These are phyloP conservation scores for Medauroidea extradentata DNA, from an alignment of 1,140 invertebrate genomes.

Conservation along the genomic window DNA sequence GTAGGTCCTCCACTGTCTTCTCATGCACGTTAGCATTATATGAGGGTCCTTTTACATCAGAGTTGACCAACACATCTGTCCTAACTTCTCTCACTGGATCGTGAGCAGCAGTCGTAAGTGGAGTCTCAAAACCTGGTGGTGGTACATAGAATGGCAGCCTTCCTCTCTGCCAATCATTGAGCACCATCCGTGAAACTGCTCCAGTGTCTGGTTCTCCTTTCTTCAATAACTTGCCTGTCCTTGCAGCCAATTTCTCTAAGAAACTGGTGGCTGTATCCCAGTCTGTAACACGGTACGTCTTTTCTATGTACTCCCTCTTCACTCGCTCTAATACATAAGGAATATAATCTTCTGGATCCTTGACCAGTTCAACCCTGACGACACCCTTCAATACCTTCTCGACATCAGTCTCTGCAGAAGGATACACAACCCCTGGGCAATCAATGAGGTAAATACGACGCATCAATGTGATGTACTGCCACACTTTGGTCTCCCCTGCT, in stretches of 20 bases:
- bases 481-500: conserved; percentile 98
- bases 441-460: conserved; percentile 96
- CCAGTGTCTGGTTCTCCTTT: conserved; percentile 92
- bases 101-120: conserved; percentile 41
- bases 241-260: conserved; percentile 82
- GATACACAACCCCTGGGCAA: conserved; percentile 98
- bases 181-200: conserved; percentile 87
- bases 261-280: conserved; percentile 85
- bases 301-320: conserved; percentile 81
- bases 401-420: conserved; percentile 82
- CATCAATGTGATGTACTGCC: conserved; percentile 99
- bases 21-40: conserved; percentile 13
- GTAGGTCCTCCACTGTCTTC: conserved; percentile 28
- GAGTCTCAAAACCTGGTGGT: conserved; percentile 71
- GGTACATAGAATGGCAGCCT: conserved; percentile 92
- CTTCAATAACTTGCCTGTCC: conserved; percentile 87
- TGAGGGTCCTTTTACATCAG: conserved; percentile 19
- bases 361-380: conserved; percentile 92
- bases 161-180: conserved; percentile 99
- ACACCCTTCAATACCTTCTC: conserved; percentile 96
- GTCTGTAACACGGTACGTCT: conserved; percentile 83
- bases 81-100: not conserved
- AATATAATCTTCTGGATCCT: conserved; percentile 94
- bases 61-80: conserved; percentile 7
- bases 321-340: conserved; percentile 81